Evolutionary conservation across 1,140 invertebrate genomes (phyloP).

Genomic region (Drosophila guanche): DNA sequence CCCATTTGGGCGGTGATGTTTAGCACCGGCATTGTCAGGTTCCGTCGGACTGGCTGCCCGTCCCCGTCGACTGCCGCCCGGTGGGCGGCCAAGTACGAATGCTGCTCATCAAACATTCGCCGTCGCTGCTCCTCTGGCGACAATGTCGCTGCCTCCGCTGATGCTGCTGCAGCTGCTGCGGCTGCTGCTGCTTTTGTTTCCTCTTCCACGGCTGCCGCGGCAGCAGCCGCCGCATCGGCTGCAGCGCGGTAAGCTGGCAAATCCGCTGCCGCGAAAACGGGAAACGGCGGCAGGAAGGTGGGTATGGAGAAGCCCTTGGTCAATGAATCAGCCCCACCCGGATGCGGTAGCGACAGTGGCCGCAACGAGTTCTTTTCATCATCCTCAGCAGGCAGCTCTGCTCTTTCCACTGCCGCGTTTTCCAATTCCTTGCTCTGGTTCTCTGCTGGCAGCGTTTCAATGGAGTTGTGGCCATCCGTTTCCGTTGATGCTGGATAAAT

Average conservation of each 20-base stretch:
- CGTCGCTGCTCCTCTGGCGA: slow-evolving; percentile 64
- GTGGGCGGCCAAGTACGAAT: slow-evolving; percentile 68
- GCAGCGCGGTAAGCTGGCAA: slow-evolving; percentile 72
- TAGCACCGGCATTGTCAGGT: slow-evolving; percentile 76
- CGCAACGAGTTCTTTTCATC: slow-evolving; percentile 13
- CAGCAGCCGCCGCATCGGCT: slow-evolving; percentile 56
- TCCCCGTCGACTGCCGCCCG: slow-evolving; percentile 35
- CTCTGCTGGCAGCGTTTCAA: slow-evolving; percentile 43
- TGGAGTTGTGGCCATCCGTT: slow-evolving; percentile 72
- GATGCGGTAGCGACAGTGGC: slow-evolving; percentile 29
- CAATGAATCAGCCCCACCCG: slow-evolving; percentile 64
- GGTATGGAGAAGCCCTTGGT: slow-evolving; percentile 81
- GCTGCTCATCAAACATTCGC: slow-evolving; percentile 71
- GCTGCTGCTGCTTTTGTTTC: slow-evolving; percentile 15
- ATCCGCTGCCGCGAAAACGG: slow-evolving; percentile 76
- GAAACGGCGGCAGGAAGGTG: slow-evolving; percentile 80
- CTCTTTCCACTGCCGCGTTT: background rate
- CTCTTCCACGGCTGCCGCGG: slow-evolving; percentile 44
- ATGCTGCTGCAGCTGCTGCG: slow-evolving; percentile 43
- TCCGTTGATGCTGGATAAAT: slow-evolving; percentile 58
- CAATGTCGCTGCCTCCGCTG: slow-evolving; percentile 55
- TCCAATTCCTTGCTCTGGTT: background rate
- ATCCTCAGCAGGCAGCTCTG: background rate
- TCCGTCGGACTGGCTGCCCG: slow-evolving; percentile 41
- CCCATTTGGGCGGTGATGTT: slow-evolving; percentile 94